Evolutionary conservation across 2,113 vertebrate genomes (phyloP).

Genomic region (Pao palembangensis): DNA sequence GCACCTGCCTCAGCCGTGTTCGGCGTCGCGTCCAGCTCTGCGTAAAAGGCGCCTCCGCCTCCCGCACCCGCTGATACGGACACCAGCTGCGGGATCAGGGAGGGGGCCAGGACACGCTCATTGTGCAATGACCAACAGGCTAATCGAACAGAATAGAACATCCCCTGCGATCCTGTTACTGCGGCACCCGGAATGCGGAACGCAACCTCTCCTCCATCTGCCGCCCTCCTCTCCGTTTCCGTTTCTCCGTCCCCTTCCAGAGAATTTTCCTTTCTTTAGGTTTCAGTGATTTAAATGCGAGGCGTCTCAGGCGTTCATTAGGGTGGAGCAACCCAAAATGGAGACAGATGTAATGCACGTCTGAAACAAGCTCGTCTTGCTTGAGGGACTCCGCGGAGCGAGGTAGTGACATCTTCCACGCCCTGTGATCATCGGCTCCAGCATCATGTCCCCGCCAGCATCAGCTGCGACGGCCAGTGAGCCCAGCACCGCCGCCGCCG

Average conservation of each 20-base stretch:
- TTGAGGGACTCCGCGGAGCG: constrained; percentile 19
- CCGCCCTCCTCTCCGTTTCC: background rate
- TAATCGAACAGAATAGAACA: constrained; percentile 11
- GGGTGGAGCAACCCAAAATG: background rate
- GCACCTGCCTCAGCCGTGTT: too few relatives aligned
- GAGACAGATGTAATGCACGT: background rate
- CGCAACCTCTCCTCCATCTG: background rate
- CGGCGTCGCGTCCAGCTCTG: background rate
- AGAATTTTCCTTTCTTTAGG: constrained; percentile 1
- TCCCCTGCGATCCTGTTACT: constrained; percentile 37
- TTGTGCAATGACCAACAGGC: constrained; percentile 8
- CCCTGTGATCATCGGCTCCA: constrained; percentile 32
- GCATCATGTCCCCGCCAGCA: constrained; percentile 72
- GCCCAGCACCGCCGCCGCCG: constrained; percentile 66
- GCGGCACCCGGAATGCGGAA: constrained; percentile 41
- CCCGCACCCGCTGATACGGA: background rate
- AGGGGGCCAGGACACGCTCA: constrained; percentile 5
- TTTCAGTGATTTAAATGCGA: background rate
- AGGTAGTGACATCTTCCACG: constrained; percentile 37
- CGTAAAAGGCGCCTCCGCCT: constrained; percentile 6
- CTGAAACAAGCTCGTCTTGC: constrained; percentile 16
- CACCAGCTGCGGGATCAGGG: background rate
- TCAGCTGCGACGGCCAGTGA: constrained; percentile 73
- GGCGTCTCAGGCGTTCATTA: constrained; percentile 5
- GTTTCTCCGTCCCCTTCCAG: background rate